These are phyloP conservation scores for Trichonephila clavipes DNA, from an alignment of 1,140 invertebrate species.

Conservation along the genomic window DNA sequence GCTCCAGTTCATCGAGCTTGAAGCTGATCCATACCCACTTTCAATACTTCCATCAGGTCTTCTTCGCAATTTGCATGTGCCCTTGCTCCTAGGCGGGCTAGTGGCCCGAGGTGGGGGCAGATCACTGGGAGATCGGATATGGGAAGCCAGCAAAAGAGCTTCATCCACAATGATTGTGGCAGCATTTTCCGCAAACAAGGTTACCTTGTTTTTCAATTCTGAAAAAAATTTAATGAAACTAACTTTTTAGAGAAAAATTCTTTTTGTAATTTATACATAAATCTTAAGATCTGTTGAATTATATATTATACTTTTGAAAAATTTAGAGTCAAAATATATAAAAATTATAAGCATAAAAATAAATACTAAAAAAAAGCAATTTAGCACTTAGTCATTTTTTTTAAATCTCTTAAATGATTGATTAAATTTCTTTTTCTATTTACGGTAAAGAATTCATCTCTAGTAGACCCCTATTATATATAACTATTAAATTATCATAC, in stretches of 20 bases:
- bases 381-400: too few relatives aligned
- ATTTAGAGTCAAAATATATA: too few relatives aligned
- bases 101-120: constrained; percentile 20
- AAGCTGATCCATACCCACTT: constrained; percentile 74
- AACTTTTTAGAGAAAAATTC: not conserved
- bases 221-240: not conserved
- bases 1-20: constrained; percentile 71
- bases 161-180: constrained; percentile 71
- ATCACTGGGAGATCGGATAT: constrained; percentile 68
- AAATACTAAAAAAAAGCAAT: too few relatives aligned
- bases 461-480: too few relatives aligned
- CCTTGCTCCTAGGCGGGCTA: constrained; percentile 41
- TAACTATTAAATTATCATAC: too few relatives aligned
- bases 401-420: too few relatives aligned
- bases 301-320: too few relatives aligned
- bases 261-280: not conserved
- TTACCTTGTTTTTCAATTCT: constrained; percentile 75
- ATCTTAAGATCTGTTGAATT: too few relatives aligned
- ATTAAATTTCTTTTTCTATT: too few relatives aligned
- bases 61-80: constrained; percentile 38
- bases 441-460: too few relatives aligned
- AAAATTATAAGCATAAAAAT: too few relatives aligned
- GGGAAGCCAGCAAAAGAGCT: constrained; percentile 69
- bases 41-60: constrained; percentile 72
- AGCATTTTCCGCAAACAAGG: constrained; percentile 72